Evolutionary conservation across 2,797 vertebrate species (phyloP), one percentile per base, ranked within the genome.

Genomic region (Prionace glauca): DNA sequence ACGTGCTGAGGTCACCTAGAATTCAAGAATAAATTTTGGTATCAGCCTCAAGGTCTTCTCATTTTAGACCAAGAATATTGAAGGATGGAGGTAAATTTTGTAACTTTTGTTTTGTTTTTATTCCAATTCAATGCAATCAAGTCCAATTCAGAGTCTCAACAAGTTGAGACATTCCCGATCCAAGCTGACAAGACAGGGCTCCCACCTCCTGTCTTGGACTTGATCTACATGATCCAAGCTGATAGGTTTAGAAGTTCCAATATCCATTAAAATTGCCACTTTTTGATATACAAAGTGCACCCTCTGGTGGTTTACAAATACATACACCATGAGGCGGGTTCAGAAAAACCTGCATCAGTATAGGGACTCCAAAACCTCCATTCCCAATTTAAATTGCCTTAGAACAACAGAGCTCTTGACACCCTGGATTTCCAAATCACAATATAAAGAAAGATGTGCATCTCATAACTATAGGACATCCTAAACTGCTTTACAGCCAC

Each of bases 291-390:
- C 16, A 60, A 91, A n/a, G 32, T 91, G 88, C 62, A 65, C 88
- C 88, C 56, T 91, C 88, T 91, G n/a, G 56, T 91, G 60, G 88
- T 91, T 91, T 9, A 18, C 10, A 91, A 91, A 62, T 91, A 29
- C 29, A 90, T 12, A 90, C 16, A 0, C 29, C 24, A n/a, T 62
- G 56, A 32, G 29, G 62, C 65, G 12, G 16, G 56, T 32, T 91
- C 12, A 20, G 32, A 91, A 91, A 91, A 14, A 91, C 60, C 20
- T 91, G 88, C 60, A 32, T n/a, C 1, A n/a, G 16, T 16, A 62
- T 3, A 67, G 65, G 65, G 22, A 69, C 67, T 62, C 26, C 88
- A 62, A 16, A 50, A 90, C 10, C 0, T 62, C 41, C 8, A 84
- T 45, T 84, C 41, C 81, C 41, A 84, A 84, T 84, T 45, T 84